These are phyloP conservation scores for Sarcophaga rosellei DNA, from an alignment of 2,888 invertebrate genomes.

Conservation along the genomic window DNA sequence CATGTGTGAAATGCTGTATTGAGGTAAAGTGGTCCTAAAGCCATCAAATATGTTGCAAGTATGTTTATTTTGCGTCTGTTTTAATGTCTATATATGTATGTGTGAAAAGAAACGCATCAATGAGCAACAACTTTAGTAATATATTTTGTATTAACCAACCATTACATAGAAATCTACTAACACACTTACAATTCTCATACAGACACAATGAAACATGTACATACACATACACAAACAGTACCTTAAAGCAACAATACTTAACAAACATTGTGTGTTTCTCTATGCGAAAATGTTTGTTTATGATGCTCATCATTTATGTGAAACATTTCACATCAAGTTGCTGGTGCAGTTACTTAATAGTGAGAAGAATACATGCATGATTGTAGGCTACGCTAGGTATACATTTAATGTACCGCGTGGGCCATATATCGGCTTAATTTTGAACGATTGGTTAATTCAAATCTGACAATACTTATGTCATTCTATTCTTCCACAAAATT, in stretches of 20 bases:
- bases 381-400: too few relatives aligned
- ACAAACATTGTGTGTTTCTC: background rate
- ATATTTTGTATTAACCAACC: constrained; percentile 46
- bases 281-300: background rate
- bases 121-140: constrained; percentile 62
- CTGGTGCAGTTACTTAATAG: too few relatives aligned
- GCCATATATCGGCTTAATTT: too few relatives aligned
- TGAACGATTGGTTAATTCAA: too few relatives aligned
- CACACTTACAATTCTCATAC: background rate
- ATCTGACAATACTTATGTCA: too few relatives aligned
- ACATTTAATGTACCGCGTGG: too few relatives aligned
- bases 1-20: background rate
- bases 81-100: background rate
- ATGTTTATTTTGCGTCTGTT: constrained; percentile 27
- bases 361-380: too few relatives aligned
- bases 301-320: background rate
- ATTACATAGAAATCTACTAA: constrained; percentile 15
- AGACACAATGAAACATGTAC: background rate
- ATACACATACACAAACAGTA: background rate
- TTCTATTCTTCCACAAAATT: too few relatives aligned
- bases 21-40: constrained; percentile 55
- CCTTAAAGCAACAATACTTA: background rate
- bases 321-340: too few relatives aligned
- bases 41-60: constrained; percentile 32
- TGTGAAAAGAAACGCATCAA: constrained; percentile 60